phyloP scores from a whole-genome alignment of 2,888 invertebrate genomes.

The Sialis lutaria region DNA sequence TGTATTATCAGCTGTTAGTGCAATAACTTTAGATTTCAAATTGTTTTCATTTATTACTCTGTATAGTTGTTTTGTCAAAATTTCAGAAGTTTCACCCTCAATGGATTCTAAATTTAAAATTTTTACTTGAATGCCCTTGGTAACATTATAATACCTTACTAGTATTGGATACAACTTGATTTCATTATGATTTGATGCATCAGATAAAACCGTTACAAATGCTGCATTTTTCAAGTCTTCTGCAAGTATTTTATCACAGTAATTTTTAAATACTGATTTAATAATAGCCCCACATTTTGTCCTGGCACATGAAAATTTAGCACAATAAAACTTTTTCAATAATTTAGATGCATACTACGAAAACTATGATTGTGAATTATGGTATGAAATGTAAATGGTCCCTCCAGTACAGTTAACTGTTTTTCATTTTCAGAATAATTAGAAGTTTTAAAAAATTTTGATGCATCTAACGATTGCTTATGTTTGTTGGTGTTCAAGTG shows the following conservation, averaged over 20 bases:
- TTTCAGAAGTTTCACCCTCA: slow-evolving; percentile 10
- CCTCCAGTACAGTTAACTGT: background rate
- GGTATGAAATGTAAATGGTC: background rate
- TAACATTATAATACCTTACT: slow-evolving; percentile 8
- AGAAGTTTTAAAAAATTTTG: background rate
- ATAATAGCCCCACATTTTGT: background rate
- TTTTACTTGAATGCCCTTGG: slow-evolving; percentile 7
- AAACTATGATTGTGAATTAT: background rate
- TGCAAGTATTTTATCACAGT: background rate
- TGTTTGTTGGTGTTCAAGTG: slow-evolving; percentile 8
- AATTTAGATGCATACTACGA: background rate
- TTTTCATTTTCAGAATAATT: background rate
- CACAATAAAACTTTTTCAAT: background rate
- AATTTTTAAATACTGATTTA: background rate
- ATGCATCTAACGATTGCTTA: slow-evolving; percentile 1
- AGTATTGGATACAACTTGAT: slow-evolving; percentile 10
- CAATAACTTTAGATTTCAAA: slow-evolving; percentile 10
- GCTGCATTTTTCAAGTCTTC: background rate
- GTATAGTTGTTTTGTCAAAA: slow-evolving; percentile 10
- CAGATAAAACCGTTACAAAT: slow-evolving; percentile 8
- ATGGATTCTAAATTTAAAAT: slow-evolving; percentile 10
- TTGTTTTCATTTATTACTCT: slow-evolving; percentile 10
- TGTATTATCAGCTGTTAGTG: slow-evolving; percentile 12
- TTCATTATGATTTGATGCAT: slow-evolving; percentile 11
- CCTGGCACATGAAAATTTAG: background rate